Conservation (phyloP, 1,140 invertebrate species). For the Laodelphax striatellus region DNA sequence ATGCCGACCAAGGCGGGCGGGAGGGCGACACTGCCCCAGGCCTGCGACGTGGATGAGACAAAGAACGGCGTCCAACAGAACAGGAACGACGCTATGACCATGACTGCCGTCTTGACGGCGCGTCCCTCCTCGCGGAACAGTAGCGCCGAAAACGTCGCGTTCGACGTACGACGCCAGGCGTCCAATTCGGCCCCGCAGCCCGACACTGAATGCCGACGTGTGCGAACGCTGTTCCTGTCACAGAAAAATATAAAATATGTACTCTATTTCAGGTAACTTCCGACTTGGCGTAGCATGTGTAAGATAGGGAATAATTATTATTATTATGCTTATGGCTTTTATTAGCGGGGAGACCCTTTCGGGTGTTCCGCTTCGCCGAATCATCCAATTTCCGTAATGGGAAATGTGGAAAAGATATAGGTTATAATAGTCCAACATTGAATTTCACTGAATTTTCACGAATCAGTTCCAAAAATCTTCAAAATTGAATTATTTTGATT, state of each 20-base stretch:
- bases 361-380: too few relatives aligned
- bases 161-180: slow-evolving; percentile 25
- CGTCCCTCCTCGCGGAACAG: slow-evolving; percentile 41
- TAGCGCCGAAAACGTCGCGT: slow-evolving; percentile 32
- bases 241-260: neutral
- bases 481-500: too few relatives aligned
- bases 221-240: slow-evolving; percentile 37
- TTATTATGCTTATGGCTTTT: too few relatives aligned
- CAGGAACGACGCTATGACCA: slow-evolving; percentile 39
- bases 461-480: too few relatives aligned
- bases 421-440: too few relatives aligned
- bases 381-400: too few relatives aligned
- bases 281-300: too few relatives aligned
- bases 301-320: too few relatives aligned
- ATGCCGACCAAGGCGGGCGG: slow-evolving; percentile 14
- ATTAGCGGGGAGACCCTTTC: too few relatives aligned
- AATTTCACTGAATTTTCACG: too few relatives aligned
- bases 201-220: slow-evolving; percentile 39
- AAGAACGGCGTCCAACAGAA: slow-evolving; percentile 44
- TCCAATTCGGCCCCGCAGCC: slow-evolving; percentile 11
- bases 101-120: slow-evolving; percentile 39
- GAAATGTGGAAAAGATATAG: too few relatives aligned
- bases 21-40: slow-evolving; percentile 5
- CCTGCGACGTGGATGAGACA: slow-evolving; percentile 18
- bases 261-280: too few relatives aligned